Conservation (phyloP, 2,113 vertebrate genomes). For the Phodopus roborovskii region DNA sequence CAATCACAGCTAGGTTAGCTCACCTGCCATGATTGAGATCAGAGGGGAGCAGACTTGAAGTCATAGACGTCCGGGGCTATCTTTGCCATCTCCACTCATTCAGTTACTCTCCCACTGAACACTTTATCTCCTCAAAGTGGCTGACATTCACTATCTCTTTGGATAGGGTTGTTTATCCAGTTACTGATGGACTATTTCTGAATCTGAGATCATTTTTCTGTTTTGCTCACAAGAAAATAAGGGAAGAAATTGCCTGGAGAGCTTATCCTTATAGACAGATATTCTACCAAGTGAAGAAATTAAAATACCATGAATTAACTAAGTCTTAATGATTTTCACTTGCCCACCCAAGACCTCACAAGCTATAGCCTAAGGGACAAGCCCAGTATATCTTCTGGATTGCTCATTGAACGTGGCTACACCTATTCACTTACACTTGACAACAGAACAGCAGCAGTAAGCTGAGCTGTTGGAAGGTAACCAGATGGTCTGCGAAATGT, state of each 20-base stretch:
- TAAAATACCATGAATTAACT: not conserved
- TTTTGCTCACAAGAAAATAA: slow-evolving; percentile 38
- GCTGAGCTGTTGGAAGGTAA: not conserved
- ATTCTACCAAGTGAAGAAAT: not conserved
- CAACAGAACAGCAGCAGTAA: not conserved
- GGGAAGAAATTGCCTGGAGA: not conserved
- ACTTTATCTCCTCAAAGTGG: not conserved
- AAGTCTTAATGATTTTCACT: slow-evolving; percentile 18
- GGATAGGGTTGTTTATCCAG: not conserved
- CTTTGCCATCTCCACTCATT: not conserved
- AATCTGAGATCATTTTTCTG: not conserved
- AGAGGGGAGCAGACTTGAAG: not conserved
- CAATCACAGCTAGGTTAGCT: not conserved
- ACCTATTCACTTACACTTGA: not conserved
- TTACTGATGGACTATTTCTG: not conserved
- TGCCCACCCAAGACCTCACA: slow-evolving; percentile 12
- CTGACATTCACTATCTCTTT: not conserved
- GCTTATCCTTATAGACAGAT: not conserved
- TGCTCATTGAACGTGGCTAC: not conserved
- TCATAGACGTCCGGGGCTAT: not conserved
- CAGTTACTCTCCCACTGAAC: not conserved
- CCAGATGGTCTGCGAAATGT: not conserved
- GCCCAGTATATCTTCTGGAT: not conserved
- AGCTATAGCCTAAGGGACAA: not conserved
- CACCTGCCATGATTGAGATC: not conserved